Base-by-base conservation (phyloP, 2,888 invertebrate species). In the Pollenia angustigena region DNA sequence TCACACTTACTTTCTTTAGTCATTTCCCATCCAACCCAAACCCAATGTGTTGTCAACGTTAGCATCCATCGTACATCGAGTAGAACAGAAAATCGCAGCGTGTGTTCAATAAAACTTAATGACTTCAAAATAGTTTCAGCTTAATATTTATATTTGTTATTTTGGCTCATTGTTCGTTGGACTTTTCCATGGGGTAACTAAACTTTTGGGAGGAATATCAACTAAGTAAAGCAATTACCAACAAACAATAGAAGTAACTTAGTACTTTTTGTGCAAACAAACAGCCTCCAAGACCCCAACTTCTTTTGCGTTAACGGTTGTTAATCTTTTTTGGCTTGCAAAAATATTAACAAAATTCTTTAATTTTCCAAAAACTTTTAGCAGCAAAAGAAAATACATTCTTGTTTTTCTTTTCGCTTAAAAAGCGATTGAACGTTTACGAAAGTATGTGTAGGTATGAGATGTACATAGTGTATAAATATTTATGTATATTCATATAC, bases 71-170 rank as follows among this genome's bases (percentile, higher is more conserved):
- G 11, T 16, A n/a, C 52, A 40, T 52, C 8, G 42, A 18, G 18
- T 54, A 52, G 14, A 9, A 72, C 32, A 58, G 42, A 66, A 74
- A 79, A 82, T 85, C 85, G 48, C 85, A 72, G 85, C 85, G 52
- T 85, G 85, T 82, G 85, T 85, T 74, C 78, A 82, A 78, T 79
- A 74, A 60, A 66, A 72, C 44, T 10, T 62, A 85, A 79, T 82
- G 68, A 74, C 78, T 82, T 81, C 54, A 48, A 56, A 68, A 80
- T 74, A 75, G 54, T 62, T 81, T 71, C 71, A 42, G 56, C 60
- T 50, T 14, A 14, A 14, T 64, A 64, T 32, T 12, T 8, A 16
- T 62, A 10, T 48, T 42, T 23, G 23, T 50, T 4, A 14, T 32
- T 44, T 16, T 11, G 10, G 16, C 44, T 46, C 23, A 54, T 10